phyloP scores from a whole-genome alignment of 2,888 invertebrate genomes.

The Dione juno region DNA sequence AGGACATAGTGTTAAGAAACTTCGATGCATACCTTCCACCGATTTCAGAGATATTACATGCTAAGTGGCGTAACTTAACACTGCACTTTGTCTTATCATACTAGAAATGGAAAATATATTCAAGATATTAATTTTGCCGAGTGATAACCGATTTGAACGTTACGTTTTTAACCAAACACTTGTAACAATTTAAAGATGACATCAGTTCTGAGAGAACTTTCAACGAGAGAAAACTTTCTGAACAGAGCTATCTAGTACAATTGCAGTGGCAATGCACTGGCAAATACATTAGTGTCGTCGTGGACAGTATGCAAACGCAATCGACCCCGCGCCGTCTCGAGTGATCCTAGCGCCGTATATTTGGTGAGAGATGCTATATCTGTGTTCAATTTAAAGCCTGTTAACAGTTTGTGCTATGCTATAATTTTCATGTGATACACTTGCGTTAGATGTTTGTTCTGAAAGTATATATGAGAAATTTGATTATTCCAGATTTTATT shows the following conservation, averaged over 20 bases:
- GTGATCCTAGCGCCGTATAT: constrained; percentile 50
- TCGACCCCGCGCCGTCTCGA: constrained; percentile 55
- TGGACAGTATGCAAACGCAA: constrained; percentile 56
- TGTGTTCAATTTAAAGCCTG: constrained; percentile 13
- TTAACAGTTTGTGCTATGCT: constrained; percentile 13
- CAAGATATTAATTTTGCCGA: too few relatives aligned
- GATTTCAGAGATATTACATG: background rate
- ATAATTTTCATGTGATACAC: background rate
- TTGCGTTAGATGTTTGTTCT: background rate
- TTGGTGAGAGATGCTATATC: constrained; percentile 42
- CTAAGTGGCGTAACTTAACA: too few relatives aligned
- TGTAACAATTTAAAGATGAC: background rate
- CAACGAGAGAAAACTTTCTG: constrained; percentile 17
- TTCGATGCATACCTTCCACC: background rate
- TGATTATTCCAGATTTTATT: too few relatives aligned
- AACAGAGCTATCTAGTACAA: constrained; percentile 44
- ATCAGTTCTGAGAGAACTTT: background rate
- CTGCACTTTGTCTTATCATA: too few relatives aligned
- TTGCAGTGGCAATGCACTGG: constrained; percentile 63
- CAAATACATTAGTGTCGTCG: constrained; percentile 67
- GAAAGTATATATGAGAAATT: background rate
- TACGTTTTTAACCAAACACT: too few relatives aligned
- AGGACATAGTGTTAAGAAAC: background rate
- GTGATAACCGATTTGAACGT: too few relatives aligned
- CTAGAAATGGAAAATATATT: background rate